Conservation (phyloP, 2,888 invertebrate species). For the Drosophila ochracea region DNA sequence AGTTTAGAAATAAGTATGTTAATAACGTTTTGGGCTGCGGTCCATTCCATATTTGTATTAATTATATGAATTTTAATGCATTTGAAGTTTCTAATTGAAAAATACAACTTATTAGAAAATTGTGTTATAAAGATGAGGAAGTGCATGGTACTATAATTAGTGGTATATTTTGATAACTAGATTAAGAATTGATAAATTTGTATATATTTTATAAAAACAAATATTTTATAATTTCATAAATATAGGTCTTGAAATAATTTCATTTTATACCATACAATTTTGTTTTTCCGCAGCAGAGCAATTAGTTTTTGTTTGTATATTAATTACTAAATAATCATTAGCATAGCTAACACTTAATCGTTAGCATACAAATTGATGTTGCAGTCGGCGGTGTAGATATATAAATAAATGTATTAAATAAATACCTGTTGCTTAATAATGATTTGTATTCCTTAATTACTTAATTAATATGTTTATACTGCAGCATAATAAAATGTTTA, state of each 20-base stretch:
- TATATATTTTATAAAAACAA: background rate
- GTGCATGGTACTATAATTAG: background rate
- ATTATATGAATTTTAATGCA: background rate
- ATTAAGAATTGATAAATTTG: background rate
- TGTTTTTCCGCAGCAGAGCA: slow-evolving; percentile 25
- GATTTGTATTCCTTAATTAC: slow-evolving; percentile 37
- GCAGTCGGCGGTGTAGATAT: slow-evolving; percentile 7
- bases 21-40: slow-evolving; percentile 14
- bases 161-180: background rate
- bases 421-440: slow-evolving; percentile 23
- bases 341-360: slow-evolving; percentile 15
- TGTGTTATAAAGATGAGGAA: background rate
- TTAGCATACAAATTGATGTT: slow-evolving; percentile 28
- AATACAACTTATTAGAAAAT: background rate
- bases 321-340: slow-evolving; percentile 36
- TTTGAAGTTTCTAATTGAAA: background rate
- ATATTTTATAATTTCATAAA: background rate
- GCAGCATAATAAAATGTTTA: slow-evolving; percentile 20
- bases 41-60: slow-evolving; percentile 1
- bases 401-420: slow-evolving; percentile 20
- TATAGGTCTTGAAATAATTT: background rate
- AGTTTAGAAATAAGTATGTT: slow-evolving; percentile 28
- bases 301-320: slow-evolving; percentile 8
- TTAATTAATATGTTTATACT: slow-evolving; percentile 40
- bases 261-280: slow-evolving; percentile 2